A percentile compares a stretch with the other conserved stretches of the same genome.
These are phyloP conservation scores for Cryptophagus acutangulus DNA, from an alignment of 2,888 invertebrate genomes.

Conservation along the genomic window DNA sequence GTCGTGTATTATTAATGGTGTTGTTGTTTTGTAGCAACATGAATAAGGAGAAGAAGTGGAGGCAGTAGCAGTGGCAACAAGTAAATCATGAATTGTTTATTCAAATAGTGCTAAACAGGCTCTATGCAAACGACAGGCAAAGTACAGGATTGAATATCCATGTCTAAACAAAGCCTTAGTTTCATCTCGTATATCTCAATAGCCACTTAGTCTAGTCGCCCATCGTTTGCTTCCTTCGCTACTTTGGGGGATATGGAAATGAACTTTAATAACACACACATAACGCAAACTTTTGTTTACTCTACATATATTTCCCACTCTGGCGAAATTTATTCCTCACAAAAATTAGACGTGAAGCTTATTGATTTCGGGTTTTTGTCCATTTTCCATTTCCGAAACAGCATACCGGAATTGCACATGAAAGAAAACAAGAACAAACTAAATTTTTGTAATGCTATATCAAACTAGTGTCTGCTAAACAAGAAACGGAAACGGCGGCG, in stretches of 20 bases:
- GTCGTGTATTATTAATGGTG: no score
- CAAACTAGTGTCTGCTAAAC: constrained; percentile 35
- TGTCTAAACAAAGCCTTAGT: constrained; percentile 34
- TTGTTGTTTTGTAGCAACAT: no score
- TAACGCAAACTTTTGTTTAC: no score
- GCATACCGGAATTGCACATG: no score
- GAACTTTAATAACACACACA: no score
- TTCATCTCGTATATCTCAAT: constrained; percentile 3
- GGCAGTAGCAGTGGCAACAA: constrained; percentile 37
- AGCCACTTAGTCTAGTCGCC: constrained; percentile 4
- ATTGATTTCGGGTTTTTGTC: no score
- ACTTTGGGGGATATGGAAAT: constrained; percentile 4
- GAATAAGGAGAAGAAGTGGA: no score
- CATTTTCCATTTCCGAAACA: no score
- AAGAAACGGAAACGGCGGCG: constrained; percentile 37
- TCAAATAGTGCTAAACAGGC: constrained; percentile 28
- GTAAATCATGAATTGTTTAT: constrained; percentile 37
- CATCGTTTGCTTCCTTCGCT: not conserved
- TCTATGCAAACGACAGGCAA: constrained; percentile 38
- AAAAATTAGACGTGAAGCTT: no score
- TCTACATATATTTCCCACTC: no score
- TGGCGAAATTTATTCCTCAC: no score
- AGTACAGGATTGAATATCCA: constrained; percentile 37
- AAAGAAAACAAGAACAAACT: constrained; percentile 15
- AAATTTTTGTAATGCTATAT: constrained; percentile 29